Base-by-base conservation (phyloP, 2,888 invertebrate species). In the Drosophila acutilabella region DNA sequence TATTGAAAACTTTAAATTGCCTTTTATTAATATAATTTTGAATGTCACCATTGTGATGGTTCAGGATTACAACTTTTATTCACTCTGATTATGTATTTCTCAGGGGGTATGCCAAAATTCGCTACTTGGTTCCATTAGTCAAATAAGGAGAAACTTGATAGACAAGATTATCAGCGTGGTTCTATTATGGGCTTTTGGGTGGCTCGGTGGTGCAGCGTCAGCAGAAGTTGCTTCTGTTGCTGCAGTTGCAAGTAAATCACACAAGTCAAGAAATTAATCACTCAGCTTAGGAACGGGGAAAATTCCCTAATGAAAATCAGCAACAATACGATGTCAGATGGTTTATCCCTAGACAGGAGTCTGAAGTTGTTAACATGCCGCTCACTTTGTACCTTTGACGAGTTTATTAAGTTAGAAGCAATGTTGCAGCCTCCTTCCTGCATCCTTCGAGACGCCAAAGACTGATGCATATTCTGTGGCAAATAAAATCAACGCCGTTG, bases 381-480 rank as follows among this genome's bases (percentile, higher is more conserved):
- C 78, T 84, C 70, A 83, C 84, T 70, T 83, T 80, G 80, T 85
- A 85, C 84, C 86, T 85, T 85, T 85, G 84, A 85, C 86, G 85
- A 85, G 69, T 88, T 85, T 82, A 85, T 85, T 88, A 82, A 85
- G 83, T 83, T 87, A 85, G 74, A 70, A 71, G 74, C 88, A 88
- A 76, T 80, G 86, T 80, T 65, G 59, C 58, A 47, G 5, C 13
- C 36, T 36, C 13, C 36, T 36, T 3, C 13, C 52, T 26, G 6
- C 50, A 54, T 48, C 56, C 44, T 52, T 36, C 50, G 40, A 16
- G 41, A 20, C n/a, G 33, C 1, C 8, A n/a, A 11, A 36, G 13
- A 14, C 20, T 23, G 11, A 20, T 56, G 20, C 33, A 36, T 36
- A 18, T 44, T 20, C 56, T 66, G 60, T 80, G 64, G 87, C 83